Base-by-base conservation (phyloP, 2,888 invertebrate genomes). In the Nasonovia ribisnigri region DNA sequence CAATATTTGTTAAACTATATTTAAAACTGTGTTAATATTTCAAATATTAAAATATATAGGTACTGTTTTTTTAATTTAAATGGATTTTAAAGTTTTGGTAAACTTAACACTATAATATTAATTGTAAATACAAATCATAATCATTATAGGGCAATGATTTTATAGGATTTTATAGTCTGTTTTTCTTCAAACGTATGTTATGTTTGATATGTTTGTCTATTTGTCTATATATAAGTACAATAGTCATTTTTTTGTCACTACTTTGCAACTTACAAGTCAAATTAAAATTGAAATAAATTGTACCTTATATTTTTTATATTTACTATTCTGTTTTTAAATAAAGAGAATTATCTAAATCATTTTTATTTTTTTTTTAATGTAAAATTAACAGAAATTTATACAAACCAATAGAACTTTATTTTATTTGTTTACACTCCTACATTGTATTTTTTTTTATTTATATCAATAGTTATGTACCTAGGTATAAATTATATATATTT, bases 1-100 rank as follows among this genome's bases (percentile, higher is more conserved):
- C 46, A 46, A 86, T 86, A 86, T 84, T 84, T 84, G 10, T 84
- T 77, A 42, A 77, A 77, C 77, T 77, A 77, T 77, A 77, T 77
- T 77, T 36, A 77, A 77, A 77, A 36, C 36, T 36, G 20, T 77
- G 36, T 36, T 36, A 36, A 8, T 20, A 20, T 77, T 36, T 20
- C 20, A 36, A 77, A 77, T 77, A 77, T 20, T 36, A 77, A 77
- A 36, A 77, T 36, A 8, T 20, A 20, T 36, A n/a, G n/a, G n/a
- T n/a, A 77, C 3, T 77, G 0, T 67, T 36, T 36, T 67, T 67
- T n/a, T n/a, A 16, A 67, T 67, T 67, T 16, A 20, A 36, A 16
- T 67, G 67, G 36, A 24, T 36, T 77, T 42, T 16, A 77, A 77
- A 36, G 77, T 20, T 77, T 36, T 77, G 2, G 6, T n/a, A 67